phyloP scores from a whole-genome alignment of 2,113 vertebrate genomes.

The Phalacrocorax aristotelis region DNA sequence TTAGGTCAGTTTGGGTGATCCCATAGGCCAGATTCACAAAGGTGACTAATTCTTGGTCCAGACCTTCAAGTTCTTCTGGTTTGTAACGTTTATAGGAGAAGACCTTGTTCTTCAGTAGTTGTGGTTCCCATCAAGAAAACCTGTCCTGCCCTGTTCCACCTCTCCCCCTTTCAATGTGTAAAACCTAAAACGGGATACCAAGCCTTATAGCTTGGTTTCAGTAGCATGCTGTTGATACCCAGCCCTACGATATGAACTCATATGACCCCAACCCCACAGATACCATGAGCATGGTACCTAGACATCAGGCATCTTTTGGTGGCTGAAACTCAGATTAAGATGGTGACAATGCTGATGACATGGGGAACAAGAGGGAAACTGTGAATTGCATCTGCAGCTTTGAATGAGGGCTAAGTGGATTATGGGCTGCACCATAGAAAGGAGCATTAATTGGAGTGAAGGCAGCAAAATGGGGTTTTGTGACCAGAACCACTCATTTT shows the following conservation, averaged over 20 bases:
- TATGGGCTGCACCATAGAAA: not conserved
- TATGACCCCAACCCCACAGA: not conserved
- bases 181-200: not conserved
- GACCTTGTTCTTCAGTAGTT: not conserved
- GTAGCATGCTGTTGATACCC: not conserved
- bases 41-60: not conserved
- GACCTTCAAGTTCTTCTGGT: not conserved
- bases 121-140: not conserved
- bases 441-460: not conserved
- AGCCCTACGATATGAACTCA: not conserved
- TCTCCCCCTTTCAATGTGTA: not conserved
- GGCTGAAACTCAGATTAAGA: not conserved
- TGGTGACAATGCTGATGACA: not conserved
- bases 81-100: not conserved
- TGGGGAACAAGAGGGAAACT: not conserved
- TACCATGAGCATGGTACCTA: rapidly evolving
- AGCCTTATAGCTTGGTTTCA: not conserved
- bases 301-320: not conserved
- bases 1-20: not conserved
- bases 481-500: not conserved
- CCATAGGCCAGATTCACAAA: not conserved
- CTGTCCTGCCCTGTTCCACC: not conserved
- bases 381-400: not conserved
- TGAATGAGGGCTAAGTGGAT: not conserved
- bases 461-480: not conserved